Evolutionary conservation across 1,140 invertebrate species (phyloP), one percentile per base, ranked within the genome.

Genomic region (Drosophila simulans): DNA sequence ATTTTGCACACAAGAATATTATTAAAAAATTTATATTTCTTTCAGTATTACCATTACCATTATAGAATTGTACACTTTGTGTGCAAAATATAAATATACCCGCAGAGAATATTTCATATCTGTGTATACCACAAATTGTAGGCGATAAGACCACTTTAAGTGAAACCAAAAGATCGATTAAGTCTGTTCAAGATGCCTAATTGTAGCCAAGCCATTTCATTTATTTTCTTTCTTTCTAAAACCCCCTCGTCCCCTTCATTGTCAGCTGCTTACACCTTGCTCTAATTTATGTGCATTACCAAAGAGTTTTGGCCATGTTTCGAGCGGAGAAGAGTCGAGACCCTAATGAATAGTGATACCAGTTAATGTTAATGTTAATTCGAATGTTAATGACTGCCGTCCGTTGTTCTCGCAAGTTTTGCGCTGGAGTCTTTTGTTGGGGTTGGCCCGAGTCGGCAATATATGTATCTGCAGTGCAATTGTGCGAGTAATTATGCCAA

Each of bases 401-500:
- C 59, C 56, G 53, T 35, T 60, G 37, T 49, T 59, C 37, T 70
- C 37, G 55, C 79, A 69, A 75, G 80, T 75, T 73, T 71, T 48
- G 68, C 62, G 63, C 62, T 63, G 66, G 70, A 77, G 70, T 90
- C 85, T 85, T 90, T 85, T 90, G 85, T 90, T 81, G 77, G 56
- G 35, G 39, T 53, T 22, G 39, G 25, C 35, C 39, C 39, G 13
- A 15, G 55, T 37, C 39, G 37, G 56, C 34, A 55, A 70, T 58
- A 59, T 58, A 78, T 59, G 75, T 82, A 82, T 82, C 73, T 81
- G 15, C 68, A 68, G 43, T 77, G 68, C 59, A 82, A 81, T 73
- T 80, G 64, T 80, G 80, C 81, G 71, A 84, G 56, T 66, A 85
- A 83, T 71, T 80, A 65, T 58, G 60, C 45, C 48, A 53, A 78